phyloP scores from a whole-genome alignment of 1,140 invertebrate genomes.

The Hestina assimilis region DNA sequence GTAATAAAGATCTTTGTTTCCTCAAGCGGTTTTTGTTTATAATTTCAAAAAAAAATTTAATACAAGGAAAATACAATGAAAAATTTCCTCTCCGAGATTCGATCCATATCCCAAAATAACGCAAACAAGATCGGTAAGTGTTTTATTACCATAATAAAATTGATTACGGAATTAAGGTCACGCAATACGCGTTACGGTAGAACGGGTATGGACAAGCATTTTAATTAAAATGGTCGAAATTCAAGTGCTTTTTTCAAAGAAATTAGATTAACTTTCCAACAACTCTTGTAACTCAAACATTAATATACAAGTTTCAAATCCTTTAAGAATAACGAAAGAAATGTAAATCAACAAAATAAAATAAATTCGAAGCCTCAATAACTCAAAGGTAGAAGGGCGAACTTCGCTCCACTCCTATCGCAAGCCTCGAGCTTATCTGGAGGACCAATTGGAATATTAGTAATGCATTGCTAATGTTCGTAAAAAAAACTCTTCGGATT shows the following conservation, averaged over 20 bases:
- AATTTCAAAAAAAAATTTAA: background rate
- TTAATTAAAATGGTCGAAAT: constrained; percentile 20
- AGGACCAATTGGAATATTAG: too few relatives aligned
- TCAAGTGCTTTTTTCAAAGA: constrained; percentile 4
- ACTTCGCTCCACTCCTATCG: too few relatives aligned
- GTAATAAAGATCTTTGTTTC: too few relatives aligned
- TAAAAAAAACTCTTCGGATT: too few relatives aligned
- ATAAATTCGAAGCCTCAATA: too few relatives aligned
- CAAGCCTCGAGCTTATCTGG: too few relatives aligned
- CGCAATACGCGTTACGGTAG: background rate
- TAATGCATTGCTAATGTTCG: too few relatives aligned
- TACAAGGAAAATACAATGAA: too few relatives aligned
- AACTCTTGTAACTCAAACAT: background rate
- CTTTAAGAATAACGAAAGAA: constrained; percentile 11
- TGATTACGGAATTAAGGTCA: constrained; percentile 5
- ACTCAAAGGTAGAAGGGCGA: too few relatives aligned
- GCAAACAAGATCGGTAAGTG: constrained; percentile 7
- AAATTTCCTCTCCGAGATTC: too few relatives aligned
- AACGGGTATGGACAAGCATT: constrained; percentile 2
- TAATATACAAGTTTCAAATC: background rate
- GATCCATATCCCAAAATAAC: constrained; percentile 10
- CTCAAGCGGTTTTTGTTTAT: background rate
- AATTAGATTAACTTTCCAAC: constrained; percentile 10
- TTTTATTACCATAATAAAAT: constrained; percentile 17
- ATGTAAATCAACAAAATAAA: constrained; percentile 24